Evolutionary conservation across 2,113 vertebrate genomes (phyloP).

Genomic region (Raja brachyura): DNA sequence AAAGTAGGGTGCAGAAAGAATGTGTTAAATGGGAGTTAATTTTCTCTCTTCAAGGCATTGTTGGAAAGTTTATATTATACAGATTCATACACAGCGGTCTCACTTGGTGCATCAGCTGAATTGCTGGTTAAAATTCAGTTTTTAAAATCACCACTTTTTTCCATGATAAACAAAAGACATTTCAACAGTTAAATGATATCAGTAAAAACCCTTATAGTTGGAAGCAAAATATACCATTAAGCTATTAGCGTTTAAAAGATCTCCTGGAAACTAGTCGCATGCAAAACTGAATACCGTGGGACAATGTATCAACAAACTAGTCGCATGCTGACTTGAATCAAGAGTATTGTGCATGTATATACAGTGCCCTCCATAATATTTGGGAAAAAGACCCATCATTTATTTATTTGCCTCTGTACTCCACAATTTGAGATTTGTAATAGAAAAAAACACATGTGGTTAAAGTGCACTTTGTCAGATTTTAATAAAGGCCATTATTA

Average conservation of each 20-base stretch:
- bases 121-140: neutral
- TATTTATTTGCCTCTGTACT: too few species aligned
- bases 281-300: neutral
- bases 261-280: neutral
- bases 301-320: neutral
- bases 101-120: neutral
- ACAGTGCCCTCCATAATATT: too few species aligned
- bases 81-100: neutral
- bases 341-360: neutral
- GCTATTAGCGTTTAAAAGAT: neutral
- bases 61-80: neutral
- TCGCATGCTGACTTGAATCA: neutral
- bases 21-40: slow-evolving; percentile 4
- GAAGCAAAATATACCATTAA: neutral
- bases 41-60: slow-evolving; percentile 4
- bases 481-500: too few species aligned
- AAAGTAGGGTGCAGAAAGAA: slow-evolving; percentile 17
- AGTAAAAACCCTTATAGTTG: neutral
- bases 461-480: too few species aligned
- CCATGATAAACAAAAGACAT: neutral
- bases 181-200: neutral
- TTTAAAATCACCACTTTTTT: neutral
- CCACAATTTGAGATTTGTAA: too few species aligned
- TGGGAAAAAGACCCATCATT: too few species aligned
- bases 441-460: too few species aligned